Base-by-base conservation (phyloP, 2,113 vertebrate species). In the Bos indicus region DNA sequence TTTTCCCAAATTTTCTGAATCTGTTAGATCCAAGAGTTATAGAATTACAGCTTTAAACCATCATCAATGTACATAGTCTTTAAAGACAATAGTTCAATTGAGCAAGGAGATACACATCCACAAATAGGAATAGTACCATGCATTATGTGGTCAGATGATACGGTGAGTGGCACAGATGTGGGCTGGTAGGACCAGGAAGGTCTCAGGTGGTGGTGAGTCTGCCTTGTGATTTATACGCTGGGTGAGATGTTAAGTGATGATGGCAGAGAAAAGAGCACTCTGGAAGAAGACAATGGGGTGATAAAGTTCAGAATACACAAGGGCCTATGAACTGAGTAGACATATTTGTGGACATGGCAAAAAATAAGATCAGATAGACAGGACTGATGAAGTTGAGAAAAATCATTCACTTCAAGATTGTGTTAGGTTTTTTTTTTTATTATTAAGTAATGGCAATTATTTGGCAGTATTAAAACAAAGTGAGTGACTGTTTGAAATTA, bases 391-490 rank as follows among this genome's bases (percentile, higher is more conserved):
- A 13, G 86, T 28, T 54, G 51, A 88, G 21, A 86, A 71, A 85
- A 89, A 10, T n/a, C 26, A 14, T 5, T 4, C n/a, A 33, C 1
- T 26, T 21, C 5, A 78, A 21, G 25, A 51, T 28, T 80, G 10
- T 90, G 33, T 15, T 40, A 40, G 19, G 4, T 17, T 28, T 60
- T 15, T 14, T 14, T 59, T 90, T 33, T n/a, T 40, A n/a, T 71
- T 12, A 7, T 80, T 52, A 82, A 77, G 9, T 30, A 48, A 56
- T 86, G 30, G 7, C 23, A 60, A 30, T 52, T 60, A 9, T 56
- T 71, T 28, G 94, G 26, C 23, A 46, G 21, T 54, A 74, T 94
- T 80, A 57, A 84, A 92, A 33, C 46, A 83, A 94, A 30, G 6
- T 88, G 10, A 86, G 80, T 48, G 33, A 62, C 7, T 12, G 8